Percentiles rank a stretch among this genome's conserved stretches.
phyloP scores from a whole-genome alignment of 1,140 invertebrate species.

The Drosophila nigromelanica region DNA sequence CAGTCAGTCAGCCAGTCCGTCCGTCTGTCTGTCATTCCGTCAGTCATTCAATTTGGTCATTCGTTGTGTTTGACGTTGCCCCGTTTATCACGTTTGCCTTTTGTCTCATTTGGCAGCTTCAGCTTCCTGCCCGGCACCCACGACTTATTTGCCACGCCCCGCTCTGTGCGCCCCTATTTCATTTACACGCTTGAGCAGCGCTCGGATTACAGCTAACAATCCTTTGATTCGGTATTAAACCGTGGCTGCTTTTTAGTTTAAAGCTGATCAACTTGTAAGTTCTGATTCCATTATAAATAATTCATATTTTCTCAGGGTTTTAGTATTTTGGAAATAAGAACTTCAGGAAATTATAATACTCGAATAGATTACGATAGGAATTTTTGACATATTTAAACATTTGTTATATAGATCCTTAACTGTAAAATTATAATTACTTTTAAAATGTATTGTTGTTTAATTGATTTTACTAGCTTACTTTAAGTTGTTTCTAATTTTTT shows the following conservation, averaged over 20 bases:
- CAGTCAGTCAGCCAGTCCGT: background rate
- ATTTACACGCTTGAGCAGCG: background rate
- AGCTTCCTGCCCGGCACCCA: conserved; percentile 28
- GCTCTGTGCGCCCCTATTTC: background rate
- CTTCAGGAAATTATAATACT: too few relatives aligned
- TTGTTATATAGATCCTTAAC: too few relatives aligned
- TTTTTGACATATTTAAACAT: too few relatives aligned
- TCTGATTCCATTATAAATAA: background rate
- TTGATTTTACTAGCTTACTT: too few relatives aligned
- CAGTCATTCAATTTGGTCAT: conserved; percentile 35
- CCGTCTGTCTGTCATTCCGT: conserved; percentile 57
- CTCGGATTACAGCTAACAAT: conserved; percentile 3
- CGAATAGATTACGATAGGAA: too few relatives aligned
- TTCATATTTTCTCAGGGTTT: too few relatives aligned
- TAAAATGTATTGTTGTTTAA: too few relatives aligned
- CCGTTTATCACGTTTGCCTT: conserved; percentile 41
- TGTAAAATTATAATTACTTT: too few relatives aligned
- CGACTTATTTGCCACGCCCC: conserved; percentile 11
- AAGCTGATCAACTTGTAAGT: conserved; percentile 3
- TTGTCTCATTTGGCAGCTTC: conserved; percentile 62
- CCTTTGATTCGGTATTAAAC: background rate
- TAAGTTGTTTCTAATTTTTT: background rate
- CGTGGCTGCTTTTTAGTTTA: background rate
- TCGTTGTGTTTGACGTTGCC: conserved; percentile 34
- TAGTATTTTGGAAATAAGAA: too few relatives aligned